Evolutionary conservation across 2,113 vertebrate genomes (phyloP), one percentile per base, ranked within the genome.

Genomic region (Halcyon malimbica): DNA sequence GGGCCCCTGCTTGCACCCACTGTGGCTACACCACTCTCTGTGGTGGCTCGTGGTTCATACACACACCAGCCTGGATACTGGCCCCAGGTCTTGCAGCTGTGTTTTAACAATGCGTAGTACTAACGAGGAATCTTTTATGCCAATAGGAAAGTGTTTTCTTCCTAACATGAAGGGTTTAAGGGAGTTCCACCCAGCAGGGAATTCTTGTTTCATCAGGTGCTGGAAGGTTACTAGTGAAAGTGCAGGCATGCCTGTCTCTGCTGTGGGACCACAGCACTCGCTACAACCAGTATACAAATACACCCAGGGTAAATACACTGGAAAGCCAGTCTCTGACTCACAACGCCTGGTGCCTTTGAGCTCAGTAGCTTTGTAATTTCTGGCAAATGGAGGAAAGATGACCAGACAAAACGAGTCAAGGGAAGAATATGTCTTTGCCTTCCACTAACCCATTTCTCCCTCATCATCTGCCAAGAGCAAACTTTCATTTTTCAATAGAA

Each of bases 21-120:
- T 1, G 0, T 1, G 3, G 28, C 39, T 26, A 35, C 24, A 8
- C 41, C 1, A 0, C 20, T 0, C 0, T 5, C 75, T 4, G 11
- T 11, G 17, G 23, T 1, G 0, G 14, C 57, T n/a, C 1, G 0
- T 1, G 2, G 9, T 44, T 21, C 12, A 0, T 13, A 5, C 0
- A 0, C n/a, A 3, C 16, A 6, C 3, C 4, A 44, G 14, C 31
- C 57, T n/a, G 6, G 39, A 29, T 21, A 2, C 26, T 24, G 31
- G 16, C 26, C 57, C 23, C 31, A 1, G 41, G 28, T 48, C 11
- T 51, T 1, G 2, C 1, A 3, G 26, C 64, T 76, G 35, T 10
- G 10, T 60, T 79, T 44, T 54, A 69, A 26, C 41, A 16, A 17
- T 51, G 11, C 33, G 1, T 33, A 51, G 28, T 18, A 10, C 18